Evolutionary conservation across 2,113 vertebrate genomes (phyloP), one percentile per base, ranked within the genome.

Genomic region (Picathartes gymnocephalus): DNA sequence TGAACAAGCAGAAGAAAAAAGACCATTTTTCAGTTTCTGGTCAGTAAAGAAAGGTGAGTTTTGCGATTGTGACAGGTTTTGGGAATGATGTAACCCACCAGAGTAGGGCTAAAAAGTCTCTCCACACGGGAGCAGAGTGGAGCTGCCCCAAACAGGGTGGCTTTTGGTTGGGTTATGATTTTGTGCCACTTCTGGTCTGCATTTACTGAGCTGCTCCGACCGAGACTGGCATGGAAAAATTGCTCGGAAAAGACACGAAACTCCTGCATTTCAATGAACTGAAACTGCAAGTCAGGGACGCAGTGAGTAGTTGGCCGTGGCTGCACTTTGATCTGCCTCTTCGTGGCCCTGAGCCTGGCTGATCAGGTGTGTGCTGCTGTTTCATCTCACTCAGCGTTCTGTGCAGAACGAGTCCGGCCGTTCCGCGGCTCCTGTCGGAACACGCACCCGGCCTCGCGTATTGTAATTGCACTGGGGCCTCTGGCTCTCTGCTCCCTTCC

Each of bases 221-320:
- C 19, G 58, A 77, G 71, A 17, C 11, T 18, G 90, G 68, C 90
- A 44, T 1, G 64, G 68, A 64, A 86, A 62, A 90, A 86, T 12
- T 15, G 47, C 54, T 92, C 51, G 1, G 73, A 94, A 96, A 95
- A 83, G 68, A n/a, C 64, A 37, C 4, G 72, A 96, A 97, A 92
- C 79, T 92, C 24, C 51, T 90, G 94, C 88, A 92, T 96, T 90
- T 96, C 92, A 96, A 86, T 96, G 94, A 95, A 92, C 4, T 97
- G 96, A 97, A 97, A 97, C 94, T 97, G 95, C 94, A 90, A 86
- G 90, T 86, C 95, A 66, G 79, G 90, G 90, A 81, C n/a, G 61
- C 68, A 90, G 15, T 37, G 82, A 94, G 92, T 53, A 50, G 79
- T 48, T 92, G 51, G 6, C 61, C 14, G 19, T 40, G 90, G 83